Base-by-base conservation (phyloP, 2,888 invertebrate species). In the Sericinus montela region DNA sequence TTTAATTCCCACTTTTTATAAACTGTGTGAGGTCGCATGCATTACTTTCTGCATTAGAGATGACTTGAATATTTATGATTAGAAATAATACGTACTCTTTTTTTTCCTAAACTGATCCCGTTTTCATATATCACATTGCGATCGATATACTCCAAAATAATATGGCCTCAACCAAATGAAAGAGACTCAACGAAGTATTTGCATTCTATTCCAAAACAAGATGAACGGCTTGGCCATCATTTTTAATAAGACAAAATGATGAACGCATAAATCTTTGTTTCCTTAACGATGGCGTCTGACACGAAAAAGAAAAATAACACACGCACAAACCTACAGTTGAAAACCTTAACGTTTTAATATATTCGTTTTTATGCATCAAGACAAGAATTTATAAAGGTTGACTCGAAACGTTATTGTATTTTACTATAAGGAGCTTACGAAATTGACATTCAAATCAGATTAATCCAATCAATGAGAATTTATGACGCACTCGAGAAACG, bases 401-500 rank as follows among this genome's bases (percentile, higher is more conserved):
- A 63, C 67, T 71, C 63, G 65, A 58, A 65, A 67, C 75, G 71
- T 75, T 75, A 77, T 76, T 76, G 76, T 82, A 78, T 84, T 83
- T 72, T 78, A 67, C 80, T 82, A 75, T 78, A 81, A 78, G 82
- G 72, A 83, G 74, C 72, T 74, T 77, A 75, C 82, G 79, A 88
- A 87, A 82, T 85, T 85, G 85, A 84, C 86, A 85, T 81, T 77
- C 83, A 88, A 88, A 89, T 89, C 89, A 87, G 89, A 89, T 89
- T 87, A 89, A 86, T 84, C 87, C 88, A 85, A 89, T 88, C 88
- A 89, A 85, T 84, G 84, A 75, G 81, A 83, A 89, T 89, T 89
- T 89, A 89, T 89, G 89, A 89, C 82, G 85, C 86, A 81, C 81
- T 79, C 80, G 64, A 71, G 78, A 14, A 77, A 70, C 79, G 76